Percentiles rank a stretch among this genome's conserved stretches.
These are phyloP conservation scores for Centrocercus urophasianus DNA, from an alignment of 2,113 vertebrate genomes.

Conservation along the genomic window DNA sequence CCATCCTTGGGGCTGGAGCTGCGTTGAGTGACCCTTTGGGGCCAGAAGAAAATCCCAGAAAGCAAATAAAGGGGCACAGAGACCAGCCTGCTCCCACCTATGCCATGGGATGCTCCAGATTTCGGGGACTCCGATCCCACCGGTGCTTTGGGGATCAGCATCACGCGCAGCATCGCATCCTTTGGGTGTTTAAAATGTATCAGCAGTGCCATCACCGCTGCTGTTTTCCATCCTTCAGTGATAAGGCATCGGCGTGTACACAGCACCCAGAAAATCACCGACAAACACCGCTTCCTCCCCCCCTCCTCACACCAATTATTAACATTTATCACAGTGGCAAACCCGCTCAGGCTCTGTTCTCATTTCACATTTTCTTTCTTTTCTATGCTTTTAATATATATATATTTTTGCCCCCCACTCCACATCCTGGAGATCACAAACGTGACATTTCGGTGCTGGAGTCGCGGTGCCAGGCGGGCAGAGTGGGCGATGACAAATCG, in stretches of 20 bases:
- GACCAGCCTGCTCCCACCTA: neutral
- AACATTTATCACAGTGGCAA: constrained; percentile 64
- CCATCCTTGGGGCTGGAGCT: neutral
- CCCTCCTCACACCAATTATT: constrained; percentile 60
- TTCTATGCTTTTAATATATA: neutral
- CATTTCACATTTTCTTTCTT: constrained; percentile 57
- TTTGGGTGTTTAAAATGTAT: constrained; percentile 41
- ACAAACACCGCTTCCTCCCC: neutral
- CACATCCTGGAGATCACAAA: constrained; percentile 79
- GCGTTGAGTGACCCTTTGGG: neutral
- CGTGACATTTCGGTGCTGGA: constrained; percentile 85
- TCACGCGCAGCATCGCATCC: neutral
- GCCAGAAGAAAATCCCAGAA: neutral
- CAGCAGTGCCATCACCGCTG: constrained; percentile 63
- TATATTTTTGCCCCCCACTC: neutral
- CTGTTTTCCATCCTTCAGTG: constrained; percentile 77
- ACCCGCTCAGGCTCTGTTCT: constrained; percentile 68
- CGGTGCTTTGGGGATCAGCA: neutral
- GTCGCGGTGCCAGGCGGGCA: constrained; percentile 82
- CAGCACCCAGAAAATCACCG: neutral
- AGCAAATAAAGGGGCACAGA: neutral
- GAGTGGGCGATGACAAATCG: constrained; percentile 81
- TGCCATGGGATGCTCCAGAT: neutral
- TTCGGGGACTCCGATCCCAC: neutral
- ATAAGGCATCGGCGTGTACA: constrained; percentile 73